Percentiles rank a stretch among this genome's conserved stretches.
Conservation (phyloP, 2,797 vertebrate species). For the Sardinella longiceps region DNA sequence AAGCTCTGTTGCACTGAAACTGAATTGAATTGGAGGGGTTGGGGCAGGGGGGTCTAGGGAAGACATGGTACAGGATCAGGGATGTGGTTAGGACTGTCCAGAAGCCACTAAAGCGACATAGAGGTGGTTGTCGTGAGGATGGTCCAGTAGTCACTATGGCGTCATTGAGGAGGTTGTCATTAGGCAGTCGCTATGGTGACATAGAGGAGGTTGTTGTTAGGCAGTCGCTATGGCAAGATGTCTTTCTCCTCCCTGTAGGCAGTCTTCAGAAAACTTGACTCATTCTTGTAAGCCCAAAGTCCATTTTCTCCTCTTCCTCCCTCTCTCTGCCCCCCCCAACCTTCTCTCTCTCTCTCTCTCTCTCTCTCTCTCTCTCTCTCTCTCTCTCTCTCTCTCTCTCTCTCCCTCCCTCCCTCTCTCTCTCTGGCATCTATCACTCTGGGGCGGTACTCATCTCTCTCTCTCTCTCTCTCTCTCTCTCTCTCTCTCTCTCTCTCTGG, state of each 20-base stretch:
- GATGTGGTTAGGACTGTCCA: no score
- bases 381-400: not conserved
- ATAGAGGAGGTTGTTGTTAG: no score
- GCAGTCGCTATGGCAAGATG: not conserved
- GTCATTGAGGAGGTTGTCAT: no score
- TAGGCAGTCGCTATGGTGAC: no score
- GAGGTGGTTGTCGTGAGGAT: no score
- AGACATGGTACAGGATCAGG: no score
- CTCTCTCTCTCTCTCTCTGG: not conserved
- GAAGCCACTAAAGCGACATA: no score
- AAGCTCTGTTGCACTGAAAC: no score
- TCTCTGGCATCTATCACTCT: no score
- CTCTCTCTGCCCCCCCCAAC: slow-evolving; percentile 2
- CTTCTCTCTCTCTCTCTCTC: not conserved
- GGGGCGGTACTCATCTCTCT: not conserved
- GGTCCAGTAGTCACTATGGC: no score
- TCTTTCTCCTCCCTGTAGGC: not conserved
- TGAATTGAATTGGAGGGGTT: no score
- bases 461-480: not conserved
- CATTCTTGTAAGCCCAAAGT: not conserved
- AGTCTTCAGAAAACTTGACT: not conserved
- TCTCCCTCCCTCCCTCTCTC: not conserved
- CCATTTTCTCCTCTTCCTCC: not conserved
- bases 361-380: not conserved
- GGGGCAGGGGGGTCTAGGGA: no score